Conservation (phyloP, 2,113 vertebrate species). For the Bostrychus sinensis region DNA sequence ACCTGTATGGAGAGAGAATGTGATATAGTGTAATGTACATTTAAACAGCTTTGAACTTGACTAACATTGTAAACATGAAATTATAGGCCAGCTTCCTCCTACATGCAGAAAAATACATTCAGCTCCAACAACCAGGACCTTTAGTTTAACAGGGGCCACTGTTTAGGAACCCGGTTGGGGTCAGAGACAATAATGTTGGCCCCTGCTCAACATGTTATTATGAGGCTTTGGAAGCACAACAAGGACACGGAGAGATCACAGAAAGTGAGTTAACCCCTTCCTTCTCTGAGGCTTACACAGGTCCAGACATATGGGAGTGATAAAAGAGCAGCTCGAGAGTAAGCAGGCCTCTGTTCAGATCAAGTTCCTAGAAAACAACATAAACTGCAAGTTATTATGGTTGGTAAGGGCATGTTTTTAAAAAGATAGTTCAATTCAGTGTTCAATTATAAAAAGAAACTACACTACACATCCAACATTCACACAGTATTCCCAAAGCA, state of each 20-base stretch:
- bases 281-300: background rate
- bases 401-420: background rate
- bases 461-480: background rate
- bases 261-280: background rate
- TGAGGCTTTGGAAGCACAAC: constrained; percentile 27
- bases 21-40: too few species aligned
- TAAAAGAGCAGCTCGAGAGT: constrained; percentile 13
- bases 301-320: constrained; percentile 21
- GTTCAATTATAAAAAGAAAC: too few species aligned
- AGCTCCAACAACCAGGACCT: background rate
- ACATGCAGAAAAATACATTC: background rate
- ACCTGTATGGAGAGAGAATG: too few species aligned
- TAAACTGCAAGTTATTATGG: background rate
- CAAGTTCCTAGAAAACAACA: constrained; percentile 5
- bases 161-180: background rate
- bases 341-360: constrained; percentile 18
- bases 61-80: too few species aligned
- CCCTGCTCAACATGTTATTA: constrained; percentile 10
- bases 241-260: constrained; percentile 11
- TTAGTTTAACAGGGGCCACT: background rate
- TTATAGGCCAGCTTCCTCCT: background rate
- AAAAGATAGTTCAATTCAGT: too few species aligned
- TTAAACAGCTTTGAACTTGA: too few species aligned
- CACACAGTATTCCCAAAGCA: background rate
- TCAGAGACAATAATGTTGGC: background rate